Evolutionary conservation across 2,797 vertebrate genomes (phyloP), one percentile per base, ranked within the genome.

Genomic region (Uromys caudimaculatus): DNA sequence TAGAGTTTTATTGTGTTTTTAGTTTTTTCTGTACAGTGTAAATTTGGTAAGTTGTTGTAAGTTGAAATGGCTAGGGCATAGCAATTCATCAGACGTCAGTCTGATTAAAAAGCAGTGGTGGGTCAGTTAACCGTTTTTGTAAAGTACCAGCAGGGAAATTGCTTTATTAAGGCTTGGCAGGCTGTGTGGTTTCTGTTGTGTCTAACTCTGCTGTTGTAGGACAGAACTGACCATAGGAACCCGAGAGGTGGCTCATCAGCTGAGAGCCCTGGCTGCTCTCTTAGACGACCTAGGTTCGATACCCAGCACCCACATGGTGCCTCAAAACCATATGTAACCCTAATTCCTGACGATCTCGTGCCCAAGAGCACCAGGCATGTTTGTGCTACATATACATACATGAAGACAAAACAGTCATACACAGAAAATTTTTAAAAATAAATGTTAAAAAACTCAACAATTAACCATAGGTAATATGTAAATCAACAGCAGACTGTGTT

Each of bases 111-210:
- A 92, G n/a, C 41, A 85, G 38, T 89, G 38, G 54, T 56, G 8
- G 12, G 17, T 47, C n/a, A 56, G 4, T 75, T 71, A 58, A 60
- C 38, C 73, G 86, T 71, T 78, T 92, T 62, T 89, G 10, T 90
- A 64, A 94, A 93, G 41, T 71, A 14, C 27, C 47, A 81, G n/a
- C 79, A 47, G 69, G 10, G 56, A 83, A 94, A 60, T 95, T 95
- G 76, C 76, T 91, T 91, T 77, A 91, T 89, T 94, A 62, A 93
- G 89, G 32, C 38, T 90, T 93, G 89, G 5, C 12, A 85, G 76
- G 21, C 58, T 41, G 10, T 81, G 13, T 83, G 14, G 47, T 91
- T 44, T 92, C 62, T 82, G 2, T 67, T 7, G 0, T 52, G 50
- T 32, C 73, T 93, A 83, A 89, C 35, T 93, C 47, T 85, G 32